Evolutionary conservation across 30 jellyfish, hydroid and myxozoan species (phyloP), one percentile per base, ranked within the genome.

Genomic region (Sanderia malayensis): DNA sequence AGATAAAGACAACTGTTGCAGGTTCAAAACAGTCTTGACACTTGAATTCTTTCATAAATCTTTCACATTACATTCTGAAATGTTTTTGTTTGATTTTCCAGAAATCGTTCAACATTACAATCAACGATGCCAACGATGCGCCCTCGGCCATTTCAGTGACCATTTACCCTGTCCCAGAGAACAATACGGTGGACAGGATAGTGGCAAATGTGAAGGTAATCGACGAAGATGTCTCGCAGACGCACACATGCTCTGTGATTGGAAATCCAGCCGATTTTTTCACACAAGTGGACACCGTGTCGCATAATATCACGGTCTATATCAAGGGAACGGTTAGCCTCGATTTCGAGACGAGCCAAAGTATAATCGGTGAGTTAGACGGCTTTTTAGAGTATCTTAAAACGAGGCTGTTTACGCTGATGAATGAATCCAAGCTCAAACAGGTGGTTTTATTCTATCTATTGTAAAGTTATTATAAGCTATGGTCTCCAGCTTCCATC

Each of bases 81-180:
- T 6, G 52, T 37, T 37, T 37, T 13, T 4, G 64, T 9, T 49
- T 49, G 15, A 41, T 19, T 4, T 70, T 30, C 46, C 71, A 65
- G 67, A 67, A 73, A 30, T 29, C 81, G 0, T 88, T 88, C 70
- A 80, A 66, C 33, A 71, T 88, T 29, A 80, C 86, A 0, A 79
- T 88, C 26, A 61, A 78, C 31, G 95, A 88, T 72, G 75, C 72
- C 70, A 88, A 88, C 55, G 97, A 88, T 80, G 76, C 86, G 13
- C 97, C 97, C 25, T 77, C 94, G 1, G 84, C 83, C 34, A 69
- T 88, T 24, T 47, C 84, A 7, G 70, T 63, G 19, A 71, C 86
- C 1, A 49, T 82, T 10, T 71, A 73, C 19, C 89, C 80, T 27
- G 85, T 77, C 11, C 64, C 76, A 9, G 77, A 86, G 66, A 87